Percentiles rank a stretch among this genome's conserved stretches.
Conservation (phyloP, 2,888 invertebrate genomes). For the Rutpela maculata region DNA sequence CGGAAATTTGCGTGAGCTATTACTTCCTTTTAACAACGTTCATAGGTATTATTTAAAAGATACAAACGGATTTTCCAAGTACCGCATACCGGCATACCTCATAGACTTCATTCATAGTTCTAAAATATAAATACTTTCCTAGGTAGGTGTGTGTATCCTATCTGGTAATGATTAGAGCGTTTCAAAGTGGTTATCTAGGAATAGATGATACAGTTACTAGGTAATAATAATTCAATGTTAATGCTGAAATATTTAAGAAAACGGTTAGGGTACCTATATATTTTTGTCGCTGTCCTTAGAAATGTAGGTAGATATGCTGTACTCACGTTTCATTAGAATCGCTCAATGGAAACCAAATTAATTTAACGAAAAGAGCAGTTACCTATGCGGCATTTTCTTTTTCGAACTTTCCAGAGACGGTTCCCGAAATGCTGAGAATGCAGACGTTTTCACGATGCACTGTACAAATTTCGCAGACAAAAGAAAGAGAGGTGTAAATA, state of each 20-base stretch:
- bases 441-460: slow-evolving; percentile 66
- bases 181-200: too few relatives aligned
- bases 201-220: too few relatives aligned
- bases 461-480: slow-evolving; percentile 59
- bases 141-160: too few relatives aligned
- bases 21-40: not conserved
- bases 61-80: not conserved
- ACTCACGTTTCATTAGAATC: not conserved
- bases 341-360: not conserved
- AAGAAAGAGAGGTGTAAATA: slow-evolving; percentile 52
- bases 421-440: slow-evolving; percentile 54
- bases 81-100: not conserved
- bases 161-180: too few relatives aligned
- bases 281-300: too few relatives aligned
- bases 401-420: slow-evolving; percentile 49
- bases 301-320: too few relatives aligned
- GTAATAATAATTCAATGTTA: too few relatives aligned
- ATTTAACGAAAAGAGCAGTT: slow-evolving; percentile 9
- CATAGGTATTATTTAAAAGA: not conserved
- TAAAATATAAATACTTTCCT: too few relatives aligned
- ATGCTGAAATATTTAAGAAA: too few relatives aligned
- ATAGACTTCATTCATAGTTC: too few relatives aligned
- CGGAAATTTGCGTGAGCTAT: not conserved
- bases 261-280: too few relatives aligned
- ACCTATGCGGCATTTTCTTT: slow-evolving; percentile 1